A percentile compares a stretch with the other conserved stretches of the same genome.
phyloP scores from a whole-genome alignment of 2,888 invertebrate genomes.

The Gymnosoma rotundatum region DNA sequence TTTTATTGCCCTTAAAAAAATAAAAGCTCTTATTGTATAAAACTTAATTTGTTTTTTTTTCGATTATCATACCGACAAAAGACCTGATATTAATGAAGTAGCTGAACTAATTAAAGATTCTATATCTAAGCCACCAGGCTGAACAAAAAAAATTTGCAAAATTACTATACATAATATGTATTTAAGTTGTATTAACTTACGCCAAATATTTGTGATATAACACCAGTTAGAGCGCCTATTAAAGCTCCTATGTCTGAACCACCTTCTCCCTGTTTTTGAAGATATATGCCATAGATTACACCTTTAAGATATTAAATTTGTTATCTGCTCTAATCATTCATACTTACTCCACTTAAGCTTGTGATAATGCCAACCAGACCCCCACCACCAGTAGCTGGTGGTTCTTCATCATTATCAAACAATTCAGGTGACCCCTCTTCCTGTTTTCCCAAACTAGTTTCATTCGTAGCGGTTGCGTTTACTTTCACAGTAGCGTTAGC shows the following conservation, averaged over 20 bases:
- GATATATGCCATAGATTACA: not conserved
- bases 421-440: conserved; percentile 69
- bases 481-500: not conserved
- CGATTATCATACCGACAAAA: conserved; percentile 75
- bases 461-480: conserved; percentile 7
- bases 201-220: conserved; percentile 81
- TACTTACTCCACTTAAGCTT: conserved; percentile 81
- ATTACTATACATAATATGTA: not conserved
- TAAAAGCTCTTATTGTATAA: not conserved
- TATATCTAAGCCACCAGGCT: conserved; percentile 81
- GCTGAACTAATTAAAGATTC: conserved; percentile 78
- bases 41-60: not conserved
- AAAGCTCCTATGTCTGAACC: conserved; percentile 82
- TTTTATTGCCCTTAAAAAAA: conserved; percentile 77
- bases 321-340: not conserved
- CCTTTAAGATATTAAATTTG: conserved; percentile 22
- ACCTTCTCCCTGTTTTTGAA: conserved; percentile 78
- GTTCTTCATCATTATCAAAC: conserved; percentile 45
- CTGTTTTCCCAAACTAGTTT: conserved; percentile 70
- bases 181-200: conserved; percentile 73
- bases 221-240: conserved; percentile 81
- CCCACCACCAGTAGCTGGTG: conserved; percentile 71
- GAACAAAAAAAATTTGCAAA: conserved; percentile 21
- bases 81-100: conserved; percentile 79
- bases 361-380: conserved; percentile 80